Evolutionary conservation across 2,888 invertebrate species (phyloP), one percentile per base, ranked within the genome.

Genomic region (Prionchulus punctatus): DNA sequence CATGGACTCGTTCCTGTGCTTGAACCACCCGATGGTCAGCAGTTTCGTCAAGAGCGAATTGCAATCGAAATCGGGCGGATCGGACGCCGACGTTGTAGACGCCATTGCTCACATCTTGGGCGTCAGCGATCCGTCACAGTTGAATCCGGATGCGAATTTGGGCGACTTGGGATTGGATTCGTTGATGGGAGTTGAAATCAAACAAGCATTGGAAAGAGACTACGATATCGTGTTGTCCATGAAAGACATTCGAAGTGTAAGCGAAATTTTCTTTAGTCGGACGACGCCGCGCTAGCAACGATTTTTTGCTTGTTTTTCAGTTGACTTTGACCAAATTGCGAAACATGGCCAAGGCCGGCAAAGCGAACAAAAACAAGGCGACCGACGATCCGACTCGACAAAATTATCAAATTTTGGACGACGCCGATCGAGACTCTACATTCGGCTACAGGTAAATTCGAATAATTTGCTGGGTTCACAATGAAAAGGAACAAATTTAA

Each of bases 111-210:
- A 68, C 60, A 70, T 70, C 55, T 66, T 70, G 43, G 85, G 87
- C 59, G 82, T 96, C 67, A 88, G 90, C 72, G 90, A 96, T 67
- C 76, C 82, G 0, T 81, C 80, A 63, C 83, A 84, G 60, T 79
- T 92, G 31, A 81, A 86, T 60, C 78, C 81, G 45, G 79, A 80
- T 30, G 80, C 85, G 2, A 84, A 83, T 45, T 76, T 98, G 50
- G 88, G 89, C 30, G 96, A 98, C 73, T 79, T 98, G 45, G 96
- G 96, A 59, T 87, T 98, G 83, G 96, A 98, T 72, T 94, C 94
- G 1, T 76, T 98, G 63, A 96, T 96, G 96, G 92, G 92, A 49
- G 91, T 96, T 1, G 98, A 98, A 78, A 90, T 98, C 69, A 94
- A 94, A 61, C 76, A 77, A 62, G 72, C 74, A 2, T 62, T 77